Evolutionary conservation across 2,797 vertebrate species (phyloP), one percentile per base, ranked within the genome.

Genomic region (Hephaestus fuliginosus): DNA sequence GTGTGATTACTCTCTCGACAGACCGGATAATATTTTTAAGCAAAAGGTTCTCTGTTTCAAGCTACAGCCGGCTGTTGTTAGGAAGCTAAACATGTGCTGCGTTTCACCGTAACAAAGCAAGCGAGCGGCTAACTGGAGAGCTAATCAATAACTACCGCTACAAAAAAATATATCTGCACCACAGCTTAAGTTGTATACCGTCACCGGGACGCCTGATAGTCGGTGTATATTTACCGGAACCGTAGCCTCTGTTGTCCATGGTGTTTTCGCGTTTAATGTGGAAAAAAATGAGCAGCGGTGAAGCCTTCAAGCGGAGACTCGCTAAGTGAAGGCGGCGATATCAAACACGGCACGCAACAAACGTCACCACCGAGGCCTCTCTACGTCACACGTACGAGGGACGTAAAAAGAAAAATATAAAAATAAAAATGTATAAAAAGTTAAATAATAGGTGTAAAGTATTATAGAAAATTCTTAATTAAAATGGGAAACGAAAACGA

Each of bases 241-340:
- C 86, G 80, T 93, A 95, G 66, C 92, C 79, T 82, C 94, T 88
- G 41, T 80, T 74, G 62, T 95, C 94, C 94, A 95, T 95, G 0
- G 11, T 84, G 6, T 14, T 46, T 69, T 28, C 4, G 8, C 30
- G 30, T 33, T 33, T 3, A 33, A 33, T 12, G 15, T n/a, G 18
- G 11, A 15, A 18, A 28, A 2, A 15, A 18, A 28, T 2, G 1
- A 12, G 5, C 33, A 5, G 15, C 15, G 0, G 3, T 1, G 3
- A 17, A 39, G n/a, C 67, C 70, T 72, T 10, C 4, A 5, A 3
- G 11, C 43, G 0, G 11, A 53, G 39, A 15, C 1, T 39, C 49
- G 49, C 7, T 56, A 7, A 8, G 8, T 2, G 14, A 2, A 8
- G 22, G 18, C 14, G 8, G 33, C 28, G 20, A 15, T 39, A 3